Base-by-base conservation (phyloP, 92 coral and sea anemone species). In the Zoanthus sociatus region DNA sequence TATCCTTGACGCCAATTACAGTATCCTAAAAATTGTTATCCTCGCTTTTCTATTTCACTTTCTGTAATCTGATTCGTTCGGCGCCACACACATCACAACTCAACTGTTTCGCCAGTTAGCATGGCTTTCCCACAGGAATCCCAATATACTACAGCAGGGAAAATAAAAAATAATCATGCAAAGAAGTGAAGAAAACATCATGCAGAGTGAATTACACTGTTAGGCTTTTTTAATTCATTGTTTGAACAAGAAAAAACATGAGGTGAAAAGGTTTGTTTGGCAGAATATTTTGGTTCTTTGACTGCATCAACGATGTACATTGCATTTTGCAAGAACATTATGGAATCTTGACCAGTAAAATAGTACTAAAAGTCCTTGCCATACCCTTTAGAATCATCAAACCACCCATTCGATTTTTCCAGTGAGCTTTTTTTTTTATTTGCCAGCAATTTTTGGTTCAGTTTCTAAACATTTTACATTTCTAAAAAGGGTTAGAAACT, bases 291-390 rank as follows among this genome's bases (percentile, higher is more conserved):
- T 64, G 74, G 33, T 66, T 82, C 18, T 42, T 88, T 88, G 68
- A 79, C 42, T 79, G 91, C 79, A 81, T 88, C 82, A 56, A 88
- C 82, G 61, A 73, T 70, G 81, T 50, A 70, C 91, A 87, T 78
- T 77, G 78, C 68, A 87, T 78, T 78, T 68, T 79, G 79, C 71
- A 89, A 76, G 42, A 37, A 37, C 42, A 37, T 37, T 37, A 2
- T 37, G 42, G 42, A 37, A 37, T 82, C 91, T 69, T 82, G 87
- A 37, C 91, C 84, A 54, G 91, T 88, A 75, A 88, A 88, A 21
- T 88, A 48, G 70, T 89, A 89, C 78, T 88, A 55, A 75, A 88
- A 83, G 26, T 16, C 32, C 50, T 56, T 71, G 70, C 83, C 84
- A 89, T 16, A 20, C 26, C 60, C 78, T 73, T 79, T 89, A n/a